Conservation (phyloP, 2,797 vertebrate genomes). For the Nasua narica region DNA sequence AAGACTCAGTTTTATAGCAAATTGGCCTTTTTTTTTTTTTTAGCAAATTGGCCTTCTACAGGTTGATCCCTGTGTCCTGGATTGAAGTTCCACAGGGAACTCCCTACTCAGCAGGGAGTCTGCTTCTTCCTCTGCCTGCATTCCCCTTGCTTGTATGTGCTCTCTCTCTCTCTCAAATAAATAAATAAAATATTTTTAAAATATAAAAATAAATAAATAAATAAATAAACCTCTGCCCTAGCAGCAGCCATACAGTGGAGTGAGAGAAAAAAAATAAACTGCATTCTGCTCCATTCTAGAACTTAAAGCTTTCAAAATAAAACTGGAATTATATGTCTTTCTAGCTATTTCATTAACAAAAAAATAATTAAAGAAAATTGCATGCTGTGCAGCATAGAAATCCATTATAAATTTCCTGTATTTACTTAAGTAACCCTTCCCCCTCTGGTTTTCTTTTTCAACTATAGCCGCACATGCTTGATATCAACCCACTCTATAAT, state of each 20-base stretch:
- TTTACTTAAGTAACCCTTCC: conserved; percentile 13
- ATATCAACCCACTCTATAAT: neutral
- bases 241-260: neutral
- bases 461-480: neutral
- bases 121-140: neutral
- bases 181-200: neutral
- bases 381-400: neutral
- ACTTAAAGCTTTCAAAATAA: neutral
- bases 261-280: neutral
- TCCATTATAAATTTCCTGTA: neutral
- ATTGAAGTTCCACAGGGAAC: rapidly evolving
- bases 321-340: neutral
- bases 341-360: conserved; percentile 25
- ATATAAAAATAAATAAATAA: neutral
- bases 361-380: neutral
- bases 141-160: neutral
- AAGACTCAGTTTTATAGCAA: neutral
- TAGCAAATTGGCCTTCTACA: neutral
- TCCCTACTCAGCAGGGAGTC: neutral
- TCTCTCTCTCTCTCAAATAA: neutral
- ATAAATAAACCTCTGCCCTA: neutral
- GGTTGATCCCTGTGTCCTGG: neutral
- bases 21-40: neutral
- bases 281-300: neutral
- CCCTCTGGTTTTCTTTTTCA: neutral